phyloP scores from a whole-genome alignment of 2,113 vertebrate species.

The Megaleporinus macrocephalus region DNA sequence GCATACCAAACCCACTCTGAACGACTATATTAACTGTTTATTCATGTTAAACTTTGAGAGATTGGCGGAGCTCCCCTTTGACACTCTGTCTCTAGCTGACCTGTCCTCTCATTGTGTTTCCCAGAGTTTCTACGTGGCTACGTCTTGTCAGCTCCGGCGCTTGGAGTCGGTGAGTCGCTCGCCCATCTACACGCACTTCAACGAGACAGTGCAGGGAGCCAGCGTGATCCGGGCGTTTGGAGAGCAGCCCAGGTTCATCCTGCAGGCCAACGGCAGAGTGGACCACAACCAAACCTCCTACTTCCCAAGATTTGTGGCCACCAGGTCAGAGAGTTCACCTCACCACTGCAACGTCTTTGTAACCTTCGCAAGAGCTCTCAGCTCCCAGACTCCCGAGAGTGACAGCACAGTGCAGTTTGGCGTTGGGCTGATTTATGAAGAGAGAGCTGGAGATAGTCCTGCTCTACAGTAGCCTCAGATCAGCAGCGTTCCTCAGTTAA shows the following conservation, averaged over 20 bases:
- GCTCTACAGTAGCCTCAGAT: too few relatives aligned
- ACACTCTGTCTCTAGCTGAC: too few relatives aligned
- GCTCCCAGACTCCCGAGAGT: not conserved
- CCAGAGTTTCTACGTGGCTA: slow-evolving; percentile 88
- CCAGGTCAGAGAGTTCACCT: slow-evolving; percentile 70
- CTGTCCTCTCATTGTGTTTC: not conserved
- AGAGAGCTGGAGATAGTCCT: too few relatives aligned
- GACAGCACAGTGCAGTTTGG: not conserved
- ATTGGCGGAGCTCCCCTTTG: too few relatives aligned
- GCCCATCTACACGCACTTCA: slow-evolving; percentile 89
- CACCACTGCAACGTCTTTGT: not conserved
- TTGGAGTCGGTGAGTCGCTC: slow-evolving; percentile 89
- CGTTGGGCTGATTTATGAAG: too few relatives aligned
- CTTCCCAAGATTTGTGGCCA: slow-evolving; percentile 86
- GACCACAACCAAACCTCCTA: slow-evolving; percentile 86
- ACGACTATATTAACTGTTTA: too few relatives aligned
- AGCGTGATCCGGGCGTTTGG: slow-evolving; percentile 86
- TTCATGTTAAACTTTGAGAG: too few relatives aligned
- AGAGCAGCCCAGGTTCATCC: slow-evolving; percentile 82
- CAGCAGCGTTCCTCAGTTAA: too few relatives aligned
- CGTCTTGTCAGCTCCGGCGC: slow-evolving; percentile 90
- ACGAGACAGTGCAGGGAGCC: slow-evolving; percentile 88
- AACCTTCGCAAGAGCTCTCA: not conserved
- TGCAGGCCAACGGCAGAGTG: slow-evolving; percentile 77
- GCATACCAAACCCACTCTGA: too few relatives aligned